Percentiles rank a stretch among this genome's conserved stretches.
Evolutionary conservation across 1,140 invertebrate species (phyloP).

Genomic region (Trichogramma pretiosum): DNA sequence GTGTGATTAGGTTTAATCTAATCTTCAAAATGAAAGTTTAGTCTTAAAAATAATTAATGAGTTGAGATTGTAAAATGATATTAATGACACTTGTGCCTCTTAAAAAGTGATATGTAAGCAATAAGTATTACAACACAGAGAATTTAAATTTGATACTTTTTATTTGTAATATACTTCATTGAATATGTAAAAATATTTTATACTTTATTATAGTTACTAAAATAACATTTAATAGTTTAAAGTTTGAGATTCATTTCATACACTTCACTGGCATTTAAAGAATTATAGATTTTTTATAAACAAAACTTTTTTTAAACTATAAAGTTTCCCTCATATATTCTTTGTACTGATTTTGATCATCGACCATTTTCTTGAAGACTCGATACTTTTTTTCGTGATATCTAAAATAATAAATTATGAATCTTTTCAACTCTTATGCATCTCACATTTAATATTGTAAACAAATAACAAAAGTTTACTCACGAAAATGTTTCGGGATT

Average conservation of each 20-base stretch:
- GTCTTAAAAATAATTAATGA: too few species aligned
- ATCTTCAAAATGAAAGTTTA: too few species aligned
- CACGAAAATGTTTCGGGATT: conserved; percentile 47
- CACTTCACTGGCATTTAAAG: neutral
- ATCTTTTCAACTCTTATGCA: conserved; percentile 8
- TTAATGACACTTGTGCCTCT: neutral
- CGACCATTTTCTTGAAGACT: conserved; percentile 73
- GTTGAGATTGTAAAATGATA: neutral
- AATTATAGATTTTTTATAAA: neutral
- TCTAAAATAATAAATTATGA: conserved; percentile 37
- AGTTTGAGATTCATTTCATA: conserved; percentile 1
- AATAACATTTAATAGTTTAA: conserved; percentile 17
- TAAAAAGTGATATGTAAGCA: conserved; percentile 12
- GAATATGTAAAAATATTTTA: neutral
- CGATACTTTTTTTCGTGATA: conserved; percentile 74
- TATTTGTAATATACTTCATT: conserved; percentile 16
- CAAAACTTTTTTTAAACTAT: neutral
- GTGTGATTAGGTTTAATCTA: too few species aligned
- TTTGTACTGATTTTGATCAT: conserved; percentile 68
- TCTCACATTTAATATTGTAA: neutral
- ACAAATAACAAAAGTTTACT: conserved; percentile 15
- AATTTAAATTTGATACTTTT: conserved; percentile 10
- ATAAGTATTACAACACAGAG: conserved; percentile 9
- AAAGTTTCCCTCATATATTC: conserved; percentile 25
- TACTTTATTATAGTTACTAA: conserved; percentile 18